A percentile compares a stretch with the other conserved stretches of the same genome.
These are phyloP conservation scores for Zaprionus nigranus DNA, from an alignment of 1,140 invertebrate species.

Conservation along the genomic window DNA sequence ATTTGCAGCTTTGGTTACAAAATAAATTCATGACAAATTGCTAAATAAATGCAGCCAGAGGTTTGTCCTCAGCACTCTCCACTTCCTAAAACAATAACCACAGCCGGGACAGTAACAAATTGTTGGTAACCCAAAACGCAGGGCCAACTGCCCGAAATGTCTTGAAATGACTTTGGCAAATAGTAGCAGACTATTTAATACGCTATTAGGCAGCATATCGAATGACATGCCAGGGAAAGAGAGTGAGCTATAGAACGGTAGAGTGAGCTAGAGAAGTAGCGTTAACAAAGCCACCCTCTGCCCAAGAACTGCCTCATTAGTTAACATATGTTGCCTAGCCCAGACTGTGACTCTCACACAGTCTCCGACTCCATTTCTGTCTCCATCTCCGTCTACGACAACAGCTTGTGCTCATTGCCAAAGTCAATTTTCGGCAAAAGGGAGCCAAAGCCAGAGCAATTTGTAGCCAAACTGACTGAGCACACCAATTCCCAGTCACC, in stretches of 20 bases:
- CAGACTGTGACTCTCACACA: constrained; percentile 15
- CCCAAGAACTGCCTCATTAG: constrained; percentile 65
- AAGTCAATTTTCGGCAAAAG: constrained; percentile 79
- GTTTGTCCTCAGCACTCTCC: background rate
- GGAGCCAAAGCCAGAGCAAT: constrained; percentile 50
- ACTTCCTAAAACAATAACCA: constrained; percentile 61
- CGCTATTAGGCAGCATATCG: constrained; percentile 81
- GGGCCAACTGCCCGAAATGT: constrained; percentile 52
- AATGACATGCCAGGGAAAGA: constrained; percentile 58
- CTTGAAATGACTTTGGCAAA: constrained; percentile 74
- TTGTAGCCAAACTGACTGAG: constrained; percentile 56
- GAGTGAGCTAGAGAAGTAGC: background rate
- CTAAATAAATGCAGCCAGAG: constrained; percentile 68
- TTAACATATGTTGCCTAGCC: constrained; percentile 76
- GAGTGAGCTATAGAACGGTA: too few species aligned
- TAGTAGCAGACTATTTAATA: constrained; percentile 84
- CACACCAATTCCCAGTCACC: constrained; percentile 30
- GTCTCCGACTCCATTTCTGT: background rate
- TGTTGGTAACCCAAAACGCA: constrained; percentile 72
- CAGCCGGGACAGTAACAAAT: constrained; percentile 33
- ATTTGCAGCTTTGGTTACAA: constrained; percentile 82
- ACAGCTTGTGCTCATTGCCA: constrained; percentile 81
- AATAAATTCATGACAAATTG: constrained; percentile 82
- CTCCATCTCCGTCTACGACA: constrained; percentile 22
- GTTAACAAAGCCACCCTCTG: constrained; percentile 53